Evolutionary conservation across 2,888 invertebrate genomes (phyloP).

Genomic region (Eupithecia centaureata): DNA sequence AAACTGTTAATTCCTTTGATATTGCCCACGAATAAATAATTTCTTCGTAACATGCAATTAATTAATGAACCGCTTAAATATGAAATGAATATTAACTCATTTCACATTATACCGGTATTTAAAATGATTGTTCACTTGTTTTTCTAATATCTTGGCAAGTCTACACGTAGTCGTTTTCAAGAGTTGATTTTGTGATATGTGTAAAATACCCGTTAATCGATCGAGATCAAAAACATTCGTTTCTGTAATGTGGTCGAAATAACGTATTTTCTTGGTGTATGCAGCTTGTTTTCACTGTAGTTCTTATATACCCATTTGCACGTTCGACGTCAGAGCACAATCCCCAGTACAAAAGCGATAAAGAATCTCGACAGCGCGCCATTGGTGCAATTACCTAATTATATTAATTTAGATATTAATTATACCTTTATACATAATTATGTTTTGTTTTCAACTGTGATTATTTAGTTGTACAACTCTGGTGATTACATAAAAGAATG

Average conservation of each 20-base stretch:
- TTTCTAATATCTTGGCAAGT: neutral
- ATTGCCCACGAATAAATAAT: no score
- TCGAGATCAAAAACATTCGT: no score
- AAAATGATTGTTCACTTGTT: neutral
- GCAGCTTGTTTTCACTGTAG: neutral
- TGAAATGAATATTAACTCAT: no score
- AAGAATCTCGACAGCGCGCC: constrained; percentile 29
- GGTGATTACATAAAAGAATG: constrained; percentile 83
- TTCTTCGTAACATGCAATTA: neutral
- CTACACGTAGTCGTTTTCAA: neutral
- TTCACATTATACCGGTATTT: neutral
- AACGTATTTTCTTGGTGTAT: neutral
- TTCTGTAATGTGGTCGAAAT: no score
- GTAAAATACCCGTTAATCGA: neutral
- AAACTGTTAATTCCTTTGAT: neutral
- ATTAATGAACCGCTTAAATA: neutral
- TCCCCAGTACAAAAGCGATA: constrained; percentile 34
- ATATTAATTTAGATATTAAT: constrained; percentile 74
- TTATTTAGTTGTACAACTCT: constrained; percentile 85
- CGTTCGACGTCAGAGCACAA: constrained; percentile 33
- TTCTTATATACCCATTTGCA: constrained; percentile 7
- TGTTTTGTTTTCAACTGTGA: constrained; percentile 85
- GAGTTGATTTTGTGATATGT: neutral
- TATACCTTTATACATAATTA: constrained; percentile 69
- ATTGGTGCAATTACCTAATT: constrained; percentile 53